Conservation (phyloP, 2,797 vertebrate genomes). For the Lutjanus campechanus region DNA sequence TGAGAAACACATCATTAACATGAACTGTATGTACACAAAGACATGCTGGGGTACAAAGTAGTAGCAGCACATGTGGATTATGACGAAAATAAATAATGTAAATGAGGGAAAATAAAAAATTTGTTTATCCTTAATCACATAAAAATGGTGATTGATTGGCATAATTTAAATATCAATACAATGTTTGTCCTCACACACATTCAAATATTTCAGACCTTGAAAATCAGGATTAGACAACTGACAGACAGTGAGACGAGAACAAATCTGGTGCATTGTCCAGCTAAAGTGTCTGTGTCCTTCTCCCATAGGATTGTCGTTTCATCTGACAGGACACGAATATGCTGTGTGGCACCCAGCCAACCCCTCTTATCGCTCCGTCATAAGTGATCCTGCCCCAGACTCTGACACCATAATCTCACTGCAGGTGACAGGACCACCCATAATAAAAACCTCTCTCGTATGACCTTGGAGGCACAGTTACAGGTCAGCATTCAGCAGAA, state of each 20-base stretch:
- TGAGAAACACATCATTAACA: slow-evolving; percentile 5
- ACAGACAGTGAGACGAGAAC: slow-evolving; percentile 16
- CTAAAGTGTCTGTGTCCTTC: slow-evolving; percentile 18
- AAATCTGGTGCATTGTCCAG: slow-evolving; percentile 15
- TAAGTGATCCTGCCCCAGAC: slow-evolving; percentile 33
- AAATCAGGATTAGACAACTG: slow-evolving; percentile 22
- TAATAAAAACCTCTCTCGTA: slow-evolving; percentile 32
- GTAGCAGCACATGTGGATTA: slow-evolving; percentile 23
- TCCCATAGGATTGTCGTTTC: slow-evolving; percentile 26
- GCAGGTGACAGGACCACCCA: slow-evolving; percentile 39
- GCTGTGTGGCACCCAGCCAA: slow-evolving; percentile 43
- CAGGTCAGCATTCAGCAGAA: slow-evolving; percentile 33
- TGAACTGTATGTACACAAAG: slow-evolving; percentile 18
- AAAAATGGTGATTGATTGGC: slow-evolving; percentile 1
- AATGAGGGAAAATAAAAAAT: slow-evolving; percentile 30
- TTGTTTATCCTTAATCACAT: neutral
- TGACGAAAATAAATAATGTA: slow-evolving; percentile 18
- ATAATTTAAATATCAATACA: neutral
- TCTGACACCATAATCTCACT: slow-evolving; percentile 40
- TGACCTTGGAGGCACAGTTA: slow-evolving; percentile 43
- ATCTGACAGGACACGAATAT: slow-evolving; percentile 43
- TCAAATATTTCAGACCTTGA: slow-evolving; percentile 12
- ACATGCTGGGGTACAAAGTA: slow-evolving; percentile 29
- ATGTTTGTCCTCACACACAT: neutral
- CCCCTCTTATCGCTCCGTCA: slow-evolving; percentile 40